Evolutionary conservation across 2,888 invertebrate species (phyloP).

Genomic region (Iselma pallidipennis): DNA sequence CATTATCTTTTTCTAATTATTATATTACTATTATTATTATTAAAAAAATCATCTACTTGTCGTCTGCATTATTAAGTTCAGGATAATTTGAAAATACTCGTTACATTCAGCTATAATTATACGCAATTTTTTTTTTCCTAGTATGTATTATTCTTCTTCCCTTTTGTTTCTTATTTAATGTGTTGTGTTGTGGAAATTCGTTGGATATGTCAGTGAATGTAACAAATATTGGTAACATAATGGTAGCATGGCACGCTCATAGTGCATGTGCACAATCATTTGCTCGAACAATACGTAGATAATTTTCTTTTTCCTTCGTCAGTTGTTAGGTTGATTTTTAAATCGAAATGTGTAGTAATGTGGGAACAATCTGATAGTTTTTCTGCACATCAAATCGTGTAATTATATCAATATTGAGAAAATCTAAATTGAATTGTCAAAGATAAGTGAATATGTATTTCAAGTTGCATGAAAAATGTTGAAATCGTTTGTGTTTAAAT

Average conservation of each 20-base stretch:
- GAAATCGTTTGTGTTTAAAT: too few relatives aligned
- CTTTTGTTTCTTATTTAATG: constrained; percentile 2
- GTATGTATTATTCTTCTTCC: neutral
- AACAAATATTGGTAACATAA: constrained; percentile 22
- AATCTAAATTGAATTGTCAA: neutral
- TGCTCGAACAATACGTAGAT: constrained; percentile 21
- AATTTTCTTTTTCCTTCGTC: constrained; percentile 15
- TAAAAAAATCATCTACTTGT: neutral
- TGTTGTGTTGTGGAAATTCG: constrained; percentile 15
- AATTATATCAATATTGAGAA: neutral
- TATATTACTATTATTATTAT: too few relatives aligned
- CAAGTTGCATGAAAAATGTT: too few relatives aligned
- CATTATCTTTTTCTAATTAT: too few relatives aligned
- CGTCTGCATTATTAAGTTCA: neutral
- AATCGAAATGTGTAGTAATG: neutral
- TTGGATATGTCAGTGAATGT: constrained; percentile 15
- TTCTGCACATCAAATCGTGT: neutral
- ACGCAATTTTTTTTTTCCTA: neutral
- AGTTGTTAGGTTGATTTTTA: constrained; percentile 8
- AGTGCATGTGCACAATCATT: constrained; percentile 27
- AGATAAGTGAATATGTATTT: neutral
- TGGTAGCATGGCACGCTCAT: constrained; percentile 20
- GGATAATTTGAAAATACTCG: neutral
- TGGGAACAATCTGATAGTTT: neutral
- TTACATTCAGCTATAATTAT: neutral